Percentiles rank a stretch among this genome's conserved stretches.
These are phyloP conservation scores for Aphrophora alni DNA, from an alignment of 2,888 invertebrate species.

Conservation along the genomic window DNA sequence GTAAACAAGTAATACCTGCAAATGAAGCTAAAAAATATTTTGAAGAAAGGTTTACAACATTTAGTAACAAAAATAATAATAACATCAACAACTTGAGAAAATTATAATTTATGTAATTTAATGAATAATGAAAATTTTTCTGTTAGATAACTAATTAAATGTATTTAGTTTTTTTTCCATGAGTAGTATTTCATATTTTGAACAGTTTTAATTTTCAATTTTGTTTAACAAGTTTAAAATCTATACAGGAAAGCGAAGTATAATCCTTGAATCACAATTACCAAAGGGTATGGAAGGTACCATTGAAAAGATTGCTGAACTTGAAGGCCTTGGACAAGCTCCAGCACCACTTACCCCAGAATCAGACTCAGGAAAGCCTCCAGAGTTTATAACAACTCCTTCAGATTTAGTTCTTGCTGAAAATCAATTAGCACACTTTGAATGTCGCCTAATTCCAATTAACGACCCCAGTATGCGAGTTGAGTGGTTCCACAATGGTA, in stretches of 20 bases:
- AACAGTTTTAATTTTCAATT: too few species aligned
- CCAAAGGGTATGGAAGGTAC: constrained; percentile 94
- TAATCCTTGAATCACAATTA: constrained; percentile 89
- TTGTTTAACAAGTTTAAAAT: too few species aligned
- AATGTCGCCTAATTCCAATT: constrained; percentile 86
- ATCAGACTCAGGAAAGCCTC: constrained; percentile 85
- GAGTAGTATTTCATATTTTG: too few species aligned
- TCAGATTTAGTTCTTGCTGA: constrained; percentile 83
- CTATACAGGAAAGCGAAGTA: constrained; percentile 76
- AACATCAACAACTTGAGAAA: too few species aligned
- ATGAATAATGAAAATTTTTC: too few species aligned
- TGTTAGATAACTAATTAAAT: too few species aligned
- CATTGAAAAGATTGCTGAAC: constrained; percentile 89
- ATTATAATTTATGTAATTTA: too few species aligned
- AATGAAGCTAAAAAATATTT: too few species aligned
- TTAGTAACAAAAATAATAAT: too few species aligned
- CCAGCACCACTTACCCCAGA: constrained; percentile 73
- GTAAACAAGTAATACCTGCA: too few species aligned
- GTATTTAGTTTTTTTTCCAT: too few species aligned
- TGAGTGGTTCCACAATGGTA: constrained; percentile 98
- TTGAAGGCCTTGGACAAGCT: constrained; percentile 83
- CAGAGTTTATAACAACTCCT: constrained; percentile 88
- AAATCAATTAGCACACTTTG: constrained; percentile 90
- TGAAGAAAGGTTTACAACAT: too few species aligned
- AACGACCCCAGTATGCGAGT: constrained; percentile 94